Evolutionary conservation across 2,113 vertebrate species (phyloP).

Genomic region (Gila orcuttii): DNA sequence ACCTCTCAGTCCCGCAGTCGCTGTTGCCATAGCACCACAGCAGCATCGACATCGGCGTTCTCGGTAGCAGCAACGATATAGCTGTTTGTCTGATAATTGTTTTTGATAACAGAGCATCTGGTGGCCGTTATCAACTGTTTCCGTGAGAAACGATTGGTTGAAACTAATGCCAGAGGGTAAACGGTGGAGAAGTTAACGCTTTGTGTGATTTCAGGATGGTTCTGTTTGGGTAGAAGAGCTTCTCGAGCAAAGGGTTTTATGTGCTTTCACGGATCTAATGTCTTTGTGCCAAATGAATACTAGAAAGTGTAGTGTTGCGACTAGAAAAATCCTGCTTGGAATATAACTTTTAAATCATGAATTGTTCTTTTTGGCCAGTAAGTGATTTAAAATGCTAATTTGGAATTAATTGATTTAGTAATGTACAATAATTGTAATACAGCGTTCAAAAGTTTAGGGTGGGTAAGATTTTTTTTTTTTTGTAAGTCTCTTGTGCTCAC

Average conservation of each 20-base stretch:
- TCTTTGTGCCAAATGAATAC: not conserved
- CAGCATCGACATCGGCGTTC: not conserved
- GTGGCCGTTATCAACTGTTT: not conserved
- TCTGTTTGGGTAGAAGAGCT: not conserved
- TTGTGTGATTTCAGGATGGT: not conserved
- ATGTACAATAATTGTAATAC: not conserved
- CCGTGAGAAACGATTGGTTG: not conserved
- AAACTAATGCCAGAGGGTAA: slow-evolving; percentile 1
- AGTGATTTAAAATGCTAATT: not conserved
- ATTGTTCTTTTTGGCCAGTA: not conserved
- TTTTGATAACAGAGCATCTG: slow-evolving; percentile 13
- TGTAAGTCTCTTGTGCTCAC: not conserved
- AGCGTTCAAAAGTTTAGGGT: not conserved
- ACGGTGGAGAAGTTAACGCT: not conserved
- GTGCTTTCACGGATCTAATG: not conserved
- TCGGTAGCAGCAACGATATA: not conserved
- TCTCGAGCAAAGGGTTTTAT: not conserved
- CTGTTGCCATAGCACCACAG: slow-evolving; percentile 18
- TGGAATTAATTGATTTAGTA: not conserved
- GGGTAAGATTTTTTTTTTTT: not conserved
- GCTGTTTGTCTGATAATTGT: not conserved
- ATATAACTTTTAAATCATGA: not conserved
- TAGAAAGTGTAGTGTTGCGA: not conserved
- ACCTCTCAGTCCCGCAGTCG: not conserved
- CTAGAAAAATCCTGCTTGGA: not conserved